Conservation (phyloP, 2,797 vertebrate genomes). For the Bovichtus diacanthus region DNA sequence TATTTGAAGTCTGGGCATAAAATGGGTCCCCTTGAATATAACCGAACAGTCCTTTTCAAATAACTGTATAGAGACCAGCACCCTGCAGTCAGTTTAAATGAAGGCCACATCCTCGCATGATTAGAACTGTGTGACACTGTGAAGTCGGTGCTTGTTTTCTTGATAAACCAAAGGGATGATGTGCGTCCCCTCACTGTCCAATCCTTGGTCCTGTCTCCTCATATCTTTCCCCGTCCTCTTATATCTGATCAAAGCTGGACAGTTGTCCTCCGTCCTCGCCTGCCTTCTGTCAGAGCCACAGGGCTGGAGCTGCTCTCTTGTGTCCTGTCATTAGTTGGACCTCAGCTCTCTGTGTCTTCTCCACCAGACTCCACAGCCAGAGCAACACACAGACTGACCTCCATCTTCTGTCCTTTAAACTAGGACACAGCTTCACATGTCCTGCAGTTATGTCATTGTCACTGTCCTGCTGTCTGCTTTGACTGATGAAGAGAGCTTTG, state of each 20-base stretch:
- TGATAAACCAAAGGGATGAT: background rate
- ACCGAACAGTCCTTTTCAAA: background rate
- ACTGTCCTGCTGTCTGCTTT: constrained; percentile 12
- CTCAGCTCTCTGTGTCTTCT: constrained; percentile 16
- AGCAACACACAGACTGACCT: constrained; percentile 29
- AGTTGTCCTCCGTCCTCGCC: constrained; percentile 35
- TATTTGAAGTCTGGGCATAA: constrained; percentile 19
- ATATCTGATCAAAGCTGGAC: constrained; percentile 16
- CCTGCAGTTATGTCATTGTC: constrained; percentile 6
- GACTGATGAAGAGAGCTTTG: constrained; percentile 1
- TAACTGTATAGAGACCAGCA: background rate
- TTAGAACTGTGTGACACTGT: constrained; percentile 24
- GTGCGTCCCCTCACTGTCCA: constrained; percentile 24
- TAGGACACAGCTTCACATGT: constrained; percentile 14
- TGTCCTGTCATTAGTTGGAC: constrained; percentile 38
- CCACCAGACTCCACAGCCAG: constrained; percentile 12
- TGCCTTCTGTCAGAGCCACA: constrained; percentile 33
- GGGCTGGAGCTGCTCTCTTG: constrained; percentile 33
- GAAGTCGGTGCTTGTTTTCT: constrained; percentile 10
- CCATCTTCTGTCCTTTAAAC: constrained; percentile 14
- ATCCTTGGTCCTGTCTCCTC: constrained; percentile 21
- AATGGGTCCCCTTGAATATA: background rate
- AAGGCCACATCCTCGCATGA: constrained; percentile 18
- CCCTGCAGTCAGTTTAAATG: constrained; percentile 21
- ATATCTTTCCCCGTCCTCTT: constrained; percentile 1